Base-by-base conservation (phyloP, 2,113 vertebrate species). In the Cheilinus undulatus region DNA sequence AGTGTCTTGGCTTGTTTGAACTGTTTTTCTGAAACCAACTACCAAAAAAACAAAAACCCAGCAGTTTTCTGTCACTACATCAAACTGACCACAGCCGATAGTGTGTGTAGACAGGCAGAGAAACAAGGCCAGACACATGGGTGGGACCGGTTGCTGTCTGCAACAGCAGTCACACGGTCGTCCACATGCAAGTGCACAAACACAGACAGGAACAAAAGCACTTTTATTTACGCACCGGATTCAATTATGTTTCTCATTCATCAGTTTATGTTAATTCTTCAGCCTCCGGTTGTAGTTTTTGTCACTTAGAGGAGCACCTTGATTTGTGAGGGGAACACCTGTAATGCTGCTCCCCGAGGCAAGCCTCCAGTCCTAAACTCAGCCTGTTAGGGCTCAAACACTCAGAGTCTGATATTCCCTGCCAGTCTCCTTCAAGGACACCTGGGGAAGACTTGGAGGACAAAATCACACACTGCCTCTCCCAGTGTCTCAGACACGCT, bases 351-450 rank as follows among this genome's bases (percentile, higher is more conserved):
- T 84, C 87, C 66, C 59, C 34, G 1, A 89, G 83, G 75, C 82
- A 86, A 89, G 81, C 88, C 85, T 78, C 74, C 34, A 66, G 76
- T 83, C 48, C 78, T 74, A 72, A 82, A 89, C 24, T 82, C 68
- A 83, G 64, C 66, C 58, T 80, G 80, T 68, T 66, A 82, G 76
- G 60, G 62, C 81, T 79, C 76, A 66, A 60, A 75, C 76, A 58
- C 61, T 53, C 58, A 57, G 43, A 83, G 67, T 76, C 85, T 89
- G 62, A 86, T 83, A 87, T 84, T 90, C 83, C 76, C 85, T 69
- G 68, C 84, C 82, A 89, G 82, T 88, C 83, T 88, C 78, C 88
- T 89, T 90, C 88, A 93, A 93, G 92, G 91, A 88, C 83, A 80
- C 82, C 81, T 87, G 78, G 83, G 88, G 88, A 91, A 86, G 86